Conservation (phyloP, 2,113 vertebrate genomes). For the Merops nubicus region DNA sequence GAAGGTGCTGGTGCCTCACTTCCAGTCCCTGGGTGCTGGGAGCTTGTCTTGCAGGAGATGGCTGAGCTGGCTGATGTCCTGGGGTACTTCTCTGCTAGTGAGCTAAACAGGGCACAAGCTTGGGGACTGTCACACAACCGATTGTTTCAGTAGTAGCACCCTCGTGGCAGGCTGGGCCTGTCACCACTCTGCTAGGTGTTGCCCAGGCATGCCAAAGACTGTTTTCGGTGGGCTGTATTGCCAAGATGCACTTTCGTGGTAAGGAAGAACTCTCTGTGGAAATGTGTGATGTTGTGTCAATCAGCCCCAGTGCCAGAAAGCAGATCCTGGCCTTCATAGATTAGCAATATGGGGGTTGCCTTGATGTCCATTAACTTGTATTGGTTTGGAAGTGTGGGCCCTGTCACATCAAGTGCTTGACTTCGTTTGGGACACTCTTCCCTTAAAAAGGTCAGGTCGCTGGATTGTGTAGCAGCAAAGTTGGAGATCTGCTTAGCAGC, state of each 20-base stretch:
- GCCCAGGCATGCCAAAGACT: background rate
- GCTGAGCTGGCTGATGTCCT: background rate
- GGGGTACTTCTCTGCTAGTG: background rate
- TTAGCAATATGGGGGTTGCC: background rate
- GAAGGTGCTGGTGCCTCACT: background rate
- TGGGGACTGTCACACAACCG: background rate
- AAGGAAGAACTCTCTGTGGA: background rate
- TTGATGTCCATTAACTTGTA: background rate
- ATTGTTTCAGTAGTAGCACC: background rate
- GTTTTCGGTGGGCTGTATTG: background rate
- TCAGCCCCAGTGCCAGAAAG: background rate
- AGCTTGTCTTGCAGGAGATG: background rate
- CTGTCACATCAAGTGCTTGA: background rate
- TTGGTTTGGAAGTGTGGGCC: background rate
- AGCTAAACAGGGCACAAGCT: background rate
- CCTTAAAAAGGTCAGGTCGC: background rate
- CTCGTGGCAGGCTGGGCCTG: background rate
- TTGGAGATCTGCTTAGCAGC: slow-evolving; percentile 1
- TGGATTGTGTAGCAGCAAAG: background rate
- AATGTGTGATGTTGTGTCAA: fast-evolving
- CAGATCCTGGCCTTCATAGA: background rate
- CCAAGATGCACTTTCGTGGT: background rate
- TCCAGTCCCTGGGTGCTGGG: background rate
- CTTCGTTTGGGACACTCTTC: background rate
- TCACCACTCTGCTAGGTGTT: background rate